Base-by-base conservation (phyloP, 1,140 invertebrate species). In the Antheraea mylitta region DNA sequence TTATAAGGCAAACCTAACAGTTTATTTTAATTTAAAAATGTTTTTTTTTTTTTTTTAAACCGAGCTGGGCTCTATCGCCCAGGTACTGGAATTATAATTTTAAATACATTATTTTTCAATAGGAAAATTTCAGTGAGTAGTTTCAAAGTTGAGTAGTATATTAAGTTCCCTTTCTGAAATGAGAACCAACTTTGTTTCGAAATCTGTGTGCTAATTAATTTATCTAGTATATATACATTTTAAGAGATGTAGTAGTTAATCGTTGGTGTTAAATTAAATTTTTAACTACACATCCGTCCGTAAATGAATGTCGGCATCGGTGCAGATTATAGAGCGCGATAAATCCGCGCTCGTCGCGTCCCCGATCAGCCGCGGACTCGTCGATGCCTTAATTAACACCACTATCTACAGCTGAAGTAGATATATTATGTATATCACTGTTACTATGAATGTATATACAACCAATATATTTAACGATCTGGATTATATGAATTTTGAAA, bases 341-440 rank as follows among this genome's bases (percentile, higher is more conserved):
- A 71, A 73, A 45, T 68, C 68, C 18, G 19, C 71, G 69, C 64
- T 69, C 62, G 19, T 63, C 62, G 10, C 60, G 59, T 48, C 64
- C 45, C 45, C 45, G 45, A 45, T 68, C 68, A 18, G 19, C 71
- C 69, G 65, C 67, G 53, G 18, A 59, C 58, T 3, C 45, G 59
- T 37, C 67, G 75, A 76, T 76, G 37, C 53, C 64, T 71, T 76
- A 71, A 76, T 76, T 76, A 76, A 73, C 69, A 58, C 18, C 18
- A 66, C 69, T 76, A 76, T 76, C 73, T 74, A 70, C 16, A 53
- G 16, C 45, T n/a, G 16, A 5, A 53, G 11, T 13, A 66, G 18
- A 69, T 37, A 30, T 30, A 30, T 30, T 30, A 30, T 72, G 58
- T 70, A 70, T 69, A 30, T 38, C 16, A 30, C 19, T 53, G 45